Evolutionary conservation across 2,888 invertebrate genomes (phyloP).

Genomic region (Leptinotarsa haldemani): DNA sequence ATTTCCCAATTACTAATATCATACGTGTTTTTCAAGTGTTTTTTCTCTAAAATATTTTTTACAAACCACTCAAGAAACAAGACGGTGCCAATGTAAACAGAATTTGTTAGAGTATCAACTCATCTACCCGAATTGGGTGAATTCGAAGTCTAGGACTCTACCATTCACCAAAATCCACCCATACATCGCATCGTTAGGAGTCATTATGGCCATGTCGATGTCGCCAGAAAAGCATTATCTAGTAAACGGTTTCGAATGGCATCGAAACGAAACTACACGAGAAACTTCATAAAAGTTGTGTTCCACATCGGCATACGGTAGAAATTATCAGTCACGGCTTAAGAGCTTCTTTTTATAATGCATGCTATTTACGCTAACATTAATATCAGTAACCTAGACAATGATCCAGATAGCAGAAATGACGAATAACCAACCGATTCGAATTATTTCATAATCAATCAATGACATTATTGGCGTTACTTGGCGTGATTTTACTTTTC

Average conservation of each 20-base stretch:
- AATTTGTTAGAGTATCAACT: neutral
- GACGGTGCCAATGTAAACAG: too few relatives aligned
- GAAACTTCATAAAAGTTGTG: constrained; percentile 8
- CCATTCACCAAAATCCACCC: neutral
- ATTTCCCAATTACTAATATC: too few relatives aligned
- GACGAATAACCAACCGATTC: too few relatives aligned
- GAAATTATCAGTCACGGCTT: neutral
- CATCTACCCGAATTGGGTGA: neutral
- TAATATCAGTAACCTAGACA: neutral
- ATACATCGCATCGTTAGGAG: neutral
- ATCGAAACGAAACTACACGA: constrained; percentile 23
- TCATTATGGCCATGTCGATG: constrained; percentile 11
- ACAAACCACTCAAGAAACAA: too few relatives aligned
- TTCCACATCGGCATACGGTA: neutral
- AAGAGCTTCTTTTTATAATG: neutral
- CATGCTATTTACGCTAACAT: neutral
- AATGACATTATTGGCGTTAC: neutral
- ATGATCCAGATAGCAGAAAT: neutral
- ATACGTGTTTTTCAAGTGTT: too few relatives aligned
- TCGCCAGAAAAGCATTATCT: constrained; percentile 21
- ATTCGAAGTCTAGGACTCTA: neutral
- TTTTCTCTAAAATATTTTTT: too few relatives aligned
- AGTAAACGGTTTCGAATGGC: constrained; percentile 23
- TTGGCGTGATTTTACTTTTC: too few relatives aligned
- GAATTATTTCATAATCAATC: neutral